These are phyloP conservation scores for Protonemura montana DNA, from an alignment of 2,888 invertebrate species.

Conservation along the genomic window DNA sequence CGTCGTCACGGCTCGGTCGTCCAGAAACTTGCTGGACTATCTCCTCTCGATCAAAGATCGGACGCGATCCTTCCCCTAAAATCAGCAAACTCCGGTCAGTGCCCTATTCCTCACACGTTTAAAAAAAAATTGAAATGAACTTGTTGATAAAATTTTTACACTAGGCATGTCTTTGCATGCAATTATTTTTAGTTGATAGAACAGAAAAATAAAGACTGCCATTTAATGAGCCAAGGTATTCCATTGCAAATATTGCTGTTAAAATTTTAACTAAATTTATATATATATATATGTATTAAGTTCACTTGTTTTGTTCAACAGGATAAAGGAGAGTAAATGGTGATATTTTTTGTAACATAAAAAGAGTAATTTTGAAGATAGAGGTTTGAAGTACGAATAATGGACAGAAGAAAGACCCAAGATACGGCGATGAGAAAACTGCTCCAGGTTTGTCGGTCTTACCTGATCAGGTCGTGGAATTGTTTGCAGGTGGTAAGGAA, in stretches of 20 bases:
- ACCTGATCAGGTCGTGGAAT: neutral
- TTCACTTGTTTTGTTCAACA: constrained; percentile 10
- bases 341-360: neutral
- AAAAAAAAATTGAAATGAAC: neutral
- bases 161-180: neutral
- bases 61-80: constrained; percentile 50
- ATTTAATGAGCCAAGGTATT: neutral
- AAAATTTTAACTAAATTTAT: neutral
- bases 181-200: neutral
- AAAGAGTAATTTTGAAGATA: constrained; percentile 9
- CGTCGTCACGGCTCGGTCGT: constrained; percentile 21
- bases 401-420: constrained; percentile 1
- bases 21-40: constrained; percentile 44
- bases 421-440: neutral
- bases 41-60: constrained; percentile 51
- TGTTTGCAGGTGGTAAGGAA: neutral
- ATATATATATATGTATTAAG: neutral
- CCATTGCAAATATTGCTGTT: neutral
- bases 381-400: constrained; percentile 3
- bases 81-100: constrained; percentile 19
- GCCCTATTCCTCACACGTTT: neutral
- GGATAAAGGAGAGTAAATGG: neutral
- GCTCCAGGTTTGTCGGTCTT: neutral
- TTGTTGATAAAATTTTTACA: neutral
- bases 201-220: neutral